phyloP scores from a whole-genome alignment of 2,113 vertebrate species.

The Scopus umbretta region DNA sequence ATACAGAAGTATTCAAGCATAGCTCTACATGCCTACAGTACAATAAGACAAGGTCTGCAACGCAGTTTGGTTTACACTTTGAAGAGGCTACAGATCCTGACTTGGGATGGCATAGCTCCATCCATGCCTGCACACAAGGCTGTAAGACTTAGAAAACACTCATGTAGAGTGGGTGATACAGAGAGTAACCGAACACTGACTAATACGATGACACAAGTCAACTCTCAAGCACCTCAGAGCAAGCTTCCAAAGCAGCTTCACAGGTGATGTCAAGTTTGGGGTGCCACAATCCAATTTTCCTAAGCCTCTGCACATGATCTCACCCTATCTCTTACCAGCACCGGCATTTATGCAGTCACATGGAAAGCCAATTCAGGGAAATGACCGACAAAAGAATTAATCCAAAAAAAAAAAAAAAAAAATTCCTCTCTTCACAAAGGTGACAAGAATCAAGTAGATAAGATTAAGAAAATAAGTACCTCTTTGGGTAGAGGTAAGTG shows the following conservation, averaged over 20 bases:
- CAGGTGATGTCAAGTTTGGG: background rate
- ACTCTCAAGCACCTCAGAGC: background rate
- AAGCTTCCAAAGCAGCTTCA: background rate
- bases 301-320: slow-evolving; percentile 16
- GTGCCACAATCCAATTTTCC: background rate
- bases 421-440: background rate
- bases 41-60: background rate
- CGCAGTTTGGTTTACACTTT: background rate
- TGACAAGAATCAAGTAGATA: slow-evolving; percentile 10
- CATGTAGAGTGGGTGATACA: rapidly evolving
- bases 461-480: background rate
- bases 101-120: background rate
- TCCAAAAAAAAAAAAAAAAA: too few species aligned
- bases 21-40: background rate
- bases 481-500: background rate
- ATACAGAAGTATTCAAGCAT: background rate
- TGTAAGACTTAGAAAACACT: background rate
- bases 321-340: background rate
- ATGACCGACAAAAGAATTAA: background rate
- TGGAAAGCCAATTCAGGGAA: background rate
- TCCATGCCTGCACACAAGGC: background rate
- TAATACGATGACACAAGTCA: background rate
- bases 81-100: background rate
- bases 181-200: background rate
- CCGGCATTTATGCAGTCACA: background rate